Percentiles rank a stretch among this genome's conserved stretches.
Conservation (phyloP, 1,140 invertebrate genomes). For the Portunus trituberculatus region DNA sequence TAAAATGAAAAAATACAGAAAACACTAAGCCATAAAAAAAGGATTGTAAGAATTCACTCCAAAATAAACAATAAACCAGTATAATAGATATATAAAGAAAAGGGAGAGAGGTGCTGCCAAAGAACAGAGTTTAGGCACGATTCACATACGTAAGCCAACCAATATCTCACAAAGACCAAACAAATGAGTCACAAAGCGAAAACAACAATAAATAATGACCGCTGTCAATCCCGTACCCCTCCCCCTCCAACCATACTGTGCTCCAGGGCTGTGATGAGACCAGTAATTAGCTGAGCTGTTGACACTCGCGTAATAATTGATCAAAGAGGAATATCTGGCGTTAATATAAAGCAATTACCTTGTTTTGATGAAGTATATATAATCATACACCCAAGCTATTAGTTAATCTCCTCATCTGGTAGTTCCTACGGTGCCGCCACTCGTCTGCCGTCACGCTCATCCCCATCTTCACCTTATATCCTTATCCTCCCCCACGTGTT, state of each 20-base stretch:
- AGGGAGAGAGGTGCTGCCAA: no score
- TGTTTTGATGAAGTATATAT: background rate
- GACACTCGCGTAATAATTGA: constrained; percentile 13
- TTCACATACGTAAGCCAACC: no score
- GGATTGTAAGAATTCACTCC: no score
- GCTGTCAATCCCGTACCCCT: background rate
- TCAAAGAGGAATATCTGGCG: constrained; percentile 21
- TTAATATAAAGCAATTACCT: constrained; percentile 24
- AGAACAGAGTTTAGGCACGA: no score
- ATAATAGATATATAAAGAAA: no score
- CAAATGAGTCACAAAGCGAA: background rate
- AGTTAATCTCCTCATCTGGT: background rate
- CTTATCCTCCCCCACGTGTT: no score
- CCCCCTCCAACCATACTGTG: background rate
- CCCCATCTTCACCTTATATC: background rate
- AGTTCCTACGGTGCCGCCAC: background rate
- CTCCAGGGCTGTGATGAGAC: background rate
- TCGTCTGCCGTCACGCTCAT: background rate
- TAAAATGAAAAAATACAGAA: no score
- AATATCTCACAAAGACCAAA: background rate
- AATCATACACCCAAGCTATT: background rate
- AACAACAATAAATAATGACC: background rate
- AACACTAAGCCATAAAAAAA: no score
- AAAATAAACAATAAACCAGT: no score
- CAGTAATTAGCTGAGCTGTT: background rate